These are phyloP conservation scores for Ligdia adustata DNA, from an alignment of 2,888 invertebrate genomes.

Conservation along the genomic window DNA sequence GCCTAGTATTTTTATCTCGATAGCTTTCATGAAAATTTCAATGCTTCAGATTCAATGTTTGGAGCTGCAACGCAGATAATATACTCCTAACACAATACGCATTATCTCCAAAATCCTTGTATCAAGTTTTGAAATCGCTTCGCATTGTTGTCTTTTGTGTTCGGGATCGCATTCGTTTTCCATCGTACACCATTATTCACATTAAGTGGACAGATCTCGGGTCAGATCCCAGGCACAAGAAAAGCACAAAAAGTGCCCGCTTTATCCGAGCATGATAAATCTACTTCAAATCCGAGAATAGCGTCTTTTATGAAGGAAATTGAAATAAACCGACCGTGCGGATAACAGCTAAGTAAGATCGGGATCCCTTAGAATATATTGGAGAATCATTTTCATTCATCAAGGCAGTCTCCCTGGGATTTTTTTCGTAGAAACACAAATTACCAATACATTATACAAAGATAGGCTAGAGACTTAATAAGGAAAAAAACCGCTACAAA, in stretches of 20 bases:
- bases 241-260: conserved; percentile 84
- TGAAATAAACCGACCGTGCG: conserved; percentile 85
- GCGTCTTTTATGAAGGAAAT: conserved; percentile 85
- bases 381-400: conserved; percentile 82
- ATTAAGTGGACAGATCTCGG: conserved; percentile 85
- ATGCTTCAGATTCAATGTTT: too few species aligned
- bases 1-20: background rate
- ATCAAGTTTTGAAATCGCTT: conserved; percentile 80
- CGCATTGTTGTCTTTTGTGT: conserved; percentile 83
- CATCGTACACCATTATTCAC: conserved; percentile 84
- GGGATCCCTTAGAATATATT: conserved; percentile 80
- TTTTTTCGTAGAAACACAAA: conserved; percentile 31
- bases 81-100: conserved; percentile 49
- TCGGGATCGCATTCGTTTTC: conserved; percentile 81
- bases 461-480: too few species aligned
- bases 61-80: conserved; percentile 41
- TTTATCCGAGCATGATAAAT: conserved; percentile 85
- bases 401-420: conserved; percentile 45
- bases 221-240: conserved; percentile 84
- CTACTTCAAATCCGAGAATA: conserved; percentile 85
- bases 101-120: conserved; percentile 75
- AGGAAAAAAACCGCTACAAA: too few species aligned
- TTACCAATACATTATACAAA: too few species aligned
- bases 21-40: background rate
- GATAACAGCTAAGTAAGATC: conserved; percentile 84